Evolutionary conservation across 2,113 vertebrate species (phyloP).

Genomic region (Lonchura striata): DNA sequence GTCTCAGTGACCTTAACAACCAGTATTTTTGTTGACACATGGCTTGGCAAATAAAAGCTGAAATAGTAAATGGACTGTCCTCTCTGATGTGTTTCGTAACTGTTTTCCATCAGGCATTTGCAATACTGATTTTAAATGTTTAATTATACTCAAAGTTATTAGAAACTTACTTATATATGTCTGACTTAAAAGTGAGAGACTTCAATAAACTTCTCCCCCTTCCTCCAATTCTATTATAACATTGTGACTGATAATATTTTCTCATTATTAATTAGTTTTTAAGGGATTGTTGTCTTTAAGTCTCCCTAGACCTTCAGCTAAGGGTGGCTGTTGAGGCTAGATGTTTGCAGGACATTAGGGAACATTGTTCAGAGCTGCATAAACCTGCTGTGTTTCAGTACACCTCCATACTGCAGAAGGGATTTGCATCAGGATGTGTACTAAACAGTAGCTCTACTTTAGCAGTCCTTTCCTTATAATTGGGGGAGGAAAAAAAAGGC

Average conservation of each 20-base stretch:
- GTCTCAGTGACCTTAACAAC: background rate
- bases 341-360: background rate
- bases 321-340: background rate
- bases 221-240: background rate
- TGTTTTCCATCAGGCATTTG: background rate
- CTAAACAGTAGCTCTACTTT: background rate
- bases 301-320: background rate
- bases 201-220: background rate
- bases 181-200: background rate
- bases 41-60: slow-evolving; percentile 36
- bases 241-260: background rate
- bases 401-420: background rate
- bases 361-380: background rate
- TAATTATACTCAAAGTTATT: background rate
- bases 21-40: background rate
- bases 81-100: slow-evolving; percentile 33
- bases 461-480: background rate
- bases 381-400: background rate
- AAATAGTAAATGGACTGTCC: background rate
- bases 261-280: background rate
- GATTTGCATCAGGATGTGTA: background rate
- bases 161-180: background rate
- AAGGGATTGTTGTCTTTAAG: background rate
- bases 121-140: slow-evolving; percentile 7
- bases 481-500: background rate